phyloP scores from a whole-genome alignment of 30 jellyfish, hydroid and myxozoan genomes.

The Nemopilema nomurai region DNA sequence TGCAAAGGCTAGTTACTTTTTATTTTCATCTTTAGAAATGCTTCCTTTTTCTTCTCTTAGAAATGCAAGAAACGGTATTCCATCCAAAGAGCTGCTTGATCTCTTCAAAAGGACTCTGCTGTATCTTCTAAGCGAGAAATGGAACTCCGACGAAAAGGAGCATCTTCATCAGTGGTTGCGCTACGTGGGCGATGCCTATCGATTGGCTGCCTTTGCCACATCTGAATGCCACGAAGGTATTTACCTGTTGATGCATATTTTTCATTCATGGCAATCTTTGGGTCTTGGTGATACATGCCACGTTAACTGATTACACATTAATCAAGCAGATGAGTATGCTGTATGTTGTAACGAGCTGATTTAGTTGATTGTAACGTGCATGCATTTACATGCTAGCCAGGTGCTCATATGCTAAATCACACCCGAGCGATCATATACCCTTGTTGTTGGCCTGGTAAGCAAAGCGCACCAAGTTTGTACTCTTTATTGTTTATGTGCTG shows the following conservation, averaged over 20 bases:
- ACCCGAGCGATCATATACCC: no score
- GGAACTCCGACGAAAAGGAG: constrained; percentile 33
- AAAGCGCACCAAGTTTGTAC: no score
- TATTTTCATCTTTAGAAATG: not conserved
- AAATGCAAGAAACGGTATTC: constrained; percentile 46
- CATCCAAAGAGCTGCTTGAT: constrained; percentile 6
- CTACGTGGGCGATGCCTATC: constrained; percentile 31
- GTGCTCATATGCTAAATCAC: no score
- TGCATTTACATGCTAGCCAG: no score
- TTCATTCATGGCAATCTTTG: not conserved
- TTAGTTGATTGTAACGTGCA: no score
- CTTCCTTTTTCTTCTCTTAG: not conserved
- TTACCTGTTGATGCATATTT: not conserved
- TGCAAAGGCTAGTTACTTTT: no score
- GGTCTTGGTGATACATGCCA: no score
- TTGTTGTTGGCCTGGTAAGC: no score
- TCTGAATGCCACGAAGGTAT: constrained; percentile 47
- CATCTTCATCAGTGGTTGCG: constrained; percentile 43
- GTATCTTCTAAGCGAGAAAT: constrained; percentile 39
- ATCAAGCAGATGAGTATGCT: no score
- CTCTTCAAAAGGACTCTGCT: constrained; percentile 26
- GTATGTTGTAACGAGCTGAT: no score
- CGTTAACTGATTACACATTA: no score
- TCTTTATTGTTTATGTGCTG: no score
- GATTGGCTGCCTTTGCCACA: constrained; percentile 57